phyloP scores from a whole-genome alignment of 2,113 vertebrate species.

The Heptranchias perlo region DNA sequence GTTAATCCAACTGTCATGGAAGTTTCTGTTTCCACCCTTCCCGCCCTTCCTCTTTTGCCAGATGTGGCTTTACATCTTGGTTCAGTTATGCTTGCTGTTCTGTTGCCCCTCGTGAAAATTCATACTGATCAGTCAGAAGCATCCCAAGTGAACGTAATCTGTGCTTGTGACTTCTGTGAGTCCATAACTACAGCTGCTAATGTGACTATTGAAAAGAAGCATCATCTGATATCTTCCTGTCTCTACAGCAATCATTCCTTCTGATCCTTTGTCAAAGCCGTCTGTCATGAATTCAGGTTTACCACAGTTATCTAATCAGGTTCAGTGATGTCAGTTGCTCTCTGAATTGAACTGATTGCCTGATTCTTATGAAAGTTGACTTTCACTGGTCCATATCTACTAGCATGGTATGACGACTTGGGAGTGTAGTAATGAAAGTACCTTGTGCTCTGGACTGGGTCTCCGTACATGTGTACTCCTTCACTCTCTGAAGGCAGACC shows the following conservation, averaged over 20 bases:
- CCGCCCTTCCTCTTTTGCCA: not conserved
- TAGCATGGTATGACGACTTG: not conserved
- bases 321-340: not conserved
- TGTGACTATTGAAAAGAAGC: not conserved
- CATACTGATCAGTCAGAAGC: not conserved
- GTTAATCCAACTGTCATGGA: not conserved
- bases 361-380: not conserved
- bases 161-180: not conserved
- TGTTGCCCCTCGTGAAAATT: not conserved
- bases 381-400: not conserved
- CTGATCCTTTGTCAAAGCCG: not conserved
- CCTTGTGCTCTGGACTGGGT: not conserved
- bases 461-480: not conserved
- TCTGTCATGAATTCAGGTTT: not conserved
- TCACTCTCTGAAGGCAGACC: not conserved
- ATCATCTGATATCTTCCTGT: not conserved
- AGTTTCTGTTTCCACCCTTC: not conserved
- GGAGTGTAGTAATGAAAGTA: not conserved
- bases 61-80: too few species aligned
- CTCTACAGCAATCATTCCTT: not conserved
- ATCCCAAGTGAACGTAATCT: not conserved
- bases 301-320: not conserved
- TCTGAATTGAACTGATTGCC: not conserved
- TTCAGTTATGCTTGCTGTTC: not conserved
- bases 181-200: not conserved